Evolutionary conservation across 2,888 invertebrate genomes (phyloP), one percentile per base, ranked within the genome.

Genomic region (Patella ulyssiponensis): DNA sequence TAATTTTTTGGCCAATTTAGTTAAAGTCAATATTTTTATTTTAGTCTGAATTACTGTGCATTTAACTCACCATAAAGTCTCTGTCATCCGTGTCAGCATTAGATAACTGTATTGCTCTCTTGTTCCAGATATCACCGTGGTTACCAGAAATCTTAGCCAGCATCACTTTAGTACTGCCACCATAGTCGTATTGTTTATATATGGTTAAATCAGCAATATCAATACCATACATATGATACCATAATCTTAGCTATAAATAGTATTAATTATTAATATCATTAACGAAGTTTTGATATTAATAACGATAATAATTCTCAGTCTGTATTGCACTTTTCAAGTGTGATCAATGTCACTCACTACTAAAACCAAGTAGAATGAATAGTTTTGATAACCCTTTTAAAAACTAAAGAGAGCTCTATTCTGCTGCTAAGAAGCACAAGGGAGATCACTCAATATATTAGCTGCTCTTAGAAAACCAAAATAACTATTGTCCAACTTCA

Each of bases 191-290:
- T 12, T 87, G 81, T 75, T 87, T 85, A 53, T 77, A 77, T 2
- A 88, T 79, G 2, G 82, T 80, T 73, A 88, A 79, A 27, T 80
- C 78, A 17, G 86, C 87, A 53, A 87, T 83, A 52, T 85, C 81
- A n/a, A 80, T 69, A 11, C 88, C 88, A 81, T 82, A 85, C 88
- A 88, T 88, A 77, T 88, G 84, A 79, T 86, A 88, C 85, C 85
- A 89, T 12, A 89, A 74, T 70, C 86, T 82, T 54, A 88, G 52
- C 88, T 88, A 78, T 14, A 81, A 79, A 71, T 52, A 58, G 72
- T 9, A 74, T 12, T 27, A 73, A 73, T 20, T 9, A 74, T 12
- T 27, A 73, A 73, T 20, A n/a, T 33, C 11, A 11, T 20, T 33
- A 51, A 17, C 51, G 14, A 14, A 51, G 3, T 7, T n/a, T 33